A percentile compares a stretch with the other conserved stretches of the same genome.
These are phyloP conservation scores for Brenthis ino DNA, from an alignment of 2,888 invertebrate species.

Conservation along the genomic window DNA sequence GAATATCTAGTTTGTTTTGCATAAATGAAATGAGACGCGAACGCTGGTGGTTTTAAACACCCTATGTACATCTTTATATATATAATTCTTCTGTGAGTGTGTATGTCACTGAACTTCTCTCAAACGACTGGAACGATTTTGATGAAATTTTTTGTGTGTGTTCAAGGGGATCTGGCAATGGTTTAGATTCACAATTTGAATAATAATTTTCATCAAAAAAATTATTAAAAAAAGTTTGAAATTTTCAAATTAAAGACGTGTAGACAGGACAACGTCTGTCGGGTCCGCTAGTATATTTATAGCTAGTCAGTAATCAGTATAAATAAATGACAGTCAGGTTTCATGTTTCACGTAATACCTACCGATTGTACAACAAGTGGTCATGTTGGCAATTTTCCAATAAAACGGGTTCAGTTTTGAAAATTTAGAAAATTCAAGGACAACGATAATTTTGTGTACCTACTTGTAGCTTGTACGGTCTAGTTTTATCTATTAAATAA, in stretches of 20 bases:
- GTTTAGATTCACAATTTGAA: too few relatives aligned
- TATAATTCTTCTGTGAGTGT: too few relatives aligned
- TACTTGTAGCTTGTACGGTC: slow-evolving; percentile 5
- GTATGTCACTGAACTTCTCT: too few relatives aligned
- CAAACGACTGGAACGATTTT: too few relatives aligned
- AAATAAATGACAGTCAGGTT: background rate
- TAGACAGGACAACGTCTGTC: too few relatives aligned
- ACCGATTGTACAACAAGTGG: slow-evolving; percentile 11
- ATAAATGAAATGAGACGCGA: background rate
- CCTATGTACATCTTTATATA: too few relatives aligned
- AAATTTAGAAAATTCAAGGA: slow-evolving; percentile 38
- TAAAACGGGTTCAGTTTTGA: slow-evolving; percentile 36
- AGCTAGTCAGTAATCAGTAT: background rate
- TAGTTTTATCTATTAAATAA: slow-evolving; percentile 44
- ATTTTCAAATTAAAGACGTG: too few relatives aligned
- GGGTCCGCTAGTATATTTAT: too few relatives aligned
- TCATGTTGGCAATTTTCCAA: slow-evolving; percentile 35
- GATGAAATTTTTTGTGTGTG: too few relatives aligned
- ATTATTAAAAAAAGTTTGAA: too few relatives aligned
- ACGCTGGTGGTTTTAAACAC: background rate
- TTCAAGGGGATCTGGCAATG: too few relatives aligned
- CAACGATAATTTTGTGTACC: slow-evolving; percentile 2
- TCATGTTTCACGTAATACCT: slow-evolving; percentile 25
- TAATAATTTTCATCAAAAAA: too few relatives aligned
- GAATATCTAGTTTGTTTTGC: background rate